Evolutionary conservation across 2,797 vertebrate species (phyloP).

Genomic region (Oreortyx pictus): DNA sequence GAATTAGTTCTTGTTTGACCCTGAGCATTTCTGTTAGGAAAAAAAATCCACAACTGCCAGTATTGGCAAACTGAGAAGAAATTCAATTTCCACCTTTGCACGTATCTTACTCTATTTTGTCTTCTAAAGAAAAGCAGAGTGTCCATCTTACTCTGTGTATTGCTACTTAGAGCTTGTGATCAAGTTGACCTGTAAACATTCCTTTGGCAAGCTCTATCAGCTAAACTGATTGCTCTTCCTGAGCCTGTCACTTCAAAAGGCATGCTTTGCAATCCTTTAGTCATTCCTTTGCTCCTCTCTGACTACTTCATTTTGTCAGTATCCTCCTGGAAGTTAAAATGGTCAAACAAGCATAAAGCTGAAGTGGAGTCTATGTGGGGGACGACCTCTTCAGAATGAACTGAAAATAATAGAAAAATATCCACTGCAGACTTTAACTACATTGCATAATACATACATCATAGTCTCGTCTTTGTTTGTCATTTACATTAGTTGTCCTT

Average conservation of each 20-base stretch:
- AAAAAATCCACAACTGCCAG: accelerated
- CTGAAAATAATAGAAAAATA: neutral
- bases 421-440: accelerated
- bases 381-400: neutral
- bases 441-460: accelerated
- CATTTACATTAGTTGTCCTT: neutral
- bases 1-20: neutral
- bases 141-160: neutral
- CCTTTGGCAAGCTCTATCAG: neutral
- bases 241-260: neutral
- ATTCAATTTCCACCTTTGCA: neutral
- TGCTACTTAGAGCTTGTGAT: neutral
- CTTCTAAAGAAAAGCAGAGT: neutral
- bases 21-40: neutral
- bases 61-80: neutral
- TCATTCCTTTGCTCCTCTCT: neutral
- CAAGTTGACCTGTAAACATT: neutral
- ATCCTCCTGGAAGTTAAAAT: neutral
- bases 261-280: neutral
- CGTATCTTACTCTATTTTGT: neutral
- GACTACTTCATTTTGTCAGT: neutral
- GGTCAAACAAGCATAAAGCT: neutral
- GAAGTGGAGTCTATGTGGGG: neutral
- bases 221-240: neutral
- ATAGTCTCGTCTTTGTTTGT: neutral